Conservation (phyloP, 2,888 invertebrate species). For the Parascotia fuliginaria region DNA sequence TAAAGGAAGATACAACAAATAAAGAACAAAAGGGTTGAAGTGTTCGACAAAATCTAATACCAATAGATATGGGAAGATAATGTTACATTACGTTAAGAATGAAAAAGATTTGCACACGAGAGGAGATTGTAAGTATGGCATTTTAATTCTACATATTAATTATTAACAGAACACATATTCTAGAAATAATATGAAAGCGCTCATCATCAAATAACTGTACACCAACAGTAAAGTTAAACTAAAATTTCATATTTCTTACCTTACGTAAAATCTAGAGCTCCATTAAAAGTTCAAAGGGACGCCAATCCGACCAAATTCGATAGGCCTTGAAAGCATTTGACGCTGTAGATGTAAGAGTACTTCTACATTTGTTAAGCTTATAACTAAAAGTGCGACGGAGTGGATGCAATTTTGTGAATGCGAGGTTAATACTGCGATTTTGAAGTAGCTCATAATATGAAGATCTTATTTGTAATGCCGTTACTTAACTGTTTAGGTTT, state of each 20-base stretch:
- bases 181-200: neutral
- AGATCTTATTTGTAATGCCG: neutral
- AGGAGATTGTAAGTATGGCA: no score
- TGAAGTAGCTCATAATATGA: neutral
- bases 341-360: neutral
- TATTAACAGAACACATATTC: no score
- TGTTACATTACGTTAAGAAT: no score
- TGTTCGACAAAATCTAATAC: no score
- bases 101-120: no score
- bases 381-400: conserved; percentile 14
- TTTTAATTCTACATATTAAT: no score
- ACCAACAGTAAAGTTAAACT: conserved; percentile 23
- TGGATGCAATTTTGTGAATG: conserved; percentile 13
- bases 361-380: conserved; percentile 8
- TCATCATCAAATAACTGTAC: neutral
- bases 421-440: conserved; percentile 10
- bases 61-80: no score
- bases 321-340: conserved; percentile 7
- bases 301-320: conserved; percentile 19
- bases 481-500: neutral
- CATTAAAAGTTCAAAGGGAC: conserved; percentile 56
- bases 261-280: conserved; percentile 53
- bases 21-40: no score
- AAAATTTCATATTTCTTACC: conserved; percentile 57
- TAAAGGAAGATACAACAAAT: no score